Evolutionary conservation across 2,113 vertebrate genomes (phyloP).

Genomic region (Glaucidium brasilianum): DNA sequence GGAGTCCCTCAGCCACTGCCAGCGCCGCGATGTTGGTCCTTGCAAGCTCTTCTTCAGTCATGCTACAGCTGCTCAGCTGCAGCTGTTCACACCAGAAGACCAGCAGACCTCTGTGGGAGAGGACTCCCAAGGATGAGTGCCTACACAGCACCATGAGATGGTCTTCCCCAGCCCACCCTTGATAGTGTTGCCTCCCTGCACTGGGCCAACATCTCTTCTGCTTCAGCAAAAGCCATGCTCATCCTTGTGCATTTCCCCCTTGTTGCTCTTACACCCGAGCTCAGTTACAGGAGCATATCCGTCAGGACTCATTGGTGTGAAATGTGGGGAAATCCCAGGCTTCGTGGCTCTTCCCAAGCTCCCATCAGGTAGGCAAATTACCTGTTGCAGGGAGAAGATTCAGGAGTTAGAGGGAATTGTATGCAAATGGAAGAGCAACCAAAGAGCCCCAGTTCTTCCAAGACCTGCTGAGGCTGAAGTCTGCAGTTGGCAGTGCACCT

Average conservation of each 20-base stretch:
- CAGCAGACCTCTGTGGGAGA: not conserved
- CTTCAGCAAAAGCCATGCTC: not conserved
- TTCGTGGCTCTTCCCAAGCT: not conserved
- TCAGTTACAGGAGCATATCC: not conserved
- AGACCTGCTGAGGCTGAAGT: not conserved
- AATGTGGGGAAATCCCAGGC: not conserved
- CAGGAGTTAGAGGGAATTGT: not conserved
- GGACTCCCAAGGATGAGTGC: not conserved
- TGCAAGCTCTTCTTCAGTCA: not conserved
- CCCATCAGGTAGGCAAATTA: not conserved
- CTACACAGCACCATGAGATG: not conserved
- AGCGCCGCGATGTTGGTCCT: rapidly evolving
- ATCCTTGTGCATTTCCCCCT: not conserved
- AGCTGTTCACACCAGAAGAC: not conserved
- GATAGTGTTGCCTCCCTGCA: not conserved
- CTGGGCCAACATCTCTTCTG: not conserved
- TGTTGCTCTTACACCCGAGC: not conserved
- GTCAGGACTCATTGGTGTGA: not conserved
- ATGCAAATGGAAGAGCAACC: slow-evolving; percentile 25
- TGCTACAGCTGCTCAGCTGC: not conserved
- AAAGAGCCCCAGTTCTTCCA: not conserved
- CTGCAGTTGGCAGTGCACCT: slow-evolving; percentile 21
- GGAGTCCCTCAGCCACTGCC: slow-evolving; percentile 23
- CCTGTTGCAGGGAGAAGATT: not conserved
- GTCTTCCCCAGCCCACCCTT: not conserved